Percentiles rank a stretch among this genome's conserved stretches.
These are phyloP conservation scores for Thymallus thymallus DNA, from an alignment of 2,113 vertebrate genomes.

Conservation along the genomic window DNA sequence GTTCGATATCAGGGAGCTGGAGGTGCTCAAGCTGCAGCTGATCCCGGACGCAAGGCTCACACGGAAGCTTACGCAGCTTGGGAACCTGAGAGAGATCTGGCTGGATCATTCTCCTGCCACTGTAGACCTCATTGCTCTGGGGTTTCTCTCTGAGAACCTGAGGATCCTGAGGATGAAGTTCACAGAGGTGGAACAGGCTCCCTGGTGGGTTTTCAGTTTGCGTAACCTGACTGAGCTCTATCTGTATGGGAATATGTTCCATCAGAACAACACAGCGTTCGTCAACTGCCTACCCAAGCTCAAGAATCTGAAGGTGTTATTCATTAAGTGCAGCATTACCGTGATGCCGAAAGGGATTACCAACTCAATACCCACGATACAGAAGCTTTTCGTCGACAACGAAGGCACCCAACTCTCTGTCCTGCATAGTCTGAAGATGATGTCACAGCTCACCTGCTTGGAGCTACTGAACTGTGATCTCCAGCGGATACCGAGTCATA, in stretches of 20 bases:
- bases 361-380: conserved; percentile 75
- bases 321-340: conserved; percentile 78
- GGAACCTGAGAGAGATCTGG: conserved; percentile 77
- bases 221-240: conserved; percentile 79
- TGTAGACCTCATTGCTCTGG: conserved; percentile 74
- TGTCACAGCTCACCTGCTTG: conserved; percentile 76
- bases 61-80: conserved; percentile 70
- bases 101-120: conserved; percentile 75
- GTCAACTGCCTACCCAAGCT: conserved; percentile 76
- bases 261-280: conserved; percentile 70
- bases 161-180: conserved; percentile 80
- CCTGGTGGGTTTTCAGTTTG: conserved; percentile 79
- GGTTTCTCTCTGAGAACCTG: conserved; percentile 80
- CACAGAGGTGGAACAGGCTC: conserved; percentile 77
- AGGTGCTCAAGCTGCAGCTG: conserved; percentile 80
- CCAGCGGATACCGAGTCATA: conserved; percentile 80
- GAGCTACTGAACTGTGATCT: conserved; percentile 80
- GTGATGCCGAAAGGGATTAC: conserved; percentile 79
- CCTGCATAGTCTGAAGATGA: conserved; percentile 67
- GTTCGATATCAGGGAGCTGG: conserved; percentile 80
- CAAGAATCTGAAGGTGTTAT: conserved; percentile 75
- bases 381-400: conserved; percentile 78
- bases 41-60: conserved; percentile 80
- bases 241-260: conserved; percentile 74
- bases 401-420: conserved; percentile 73